These are phyloP conservation scores for Noctua comes DNA, from an alignment of 2,888 invertebrate genomes.

Conservation along the genomic window DNA sequence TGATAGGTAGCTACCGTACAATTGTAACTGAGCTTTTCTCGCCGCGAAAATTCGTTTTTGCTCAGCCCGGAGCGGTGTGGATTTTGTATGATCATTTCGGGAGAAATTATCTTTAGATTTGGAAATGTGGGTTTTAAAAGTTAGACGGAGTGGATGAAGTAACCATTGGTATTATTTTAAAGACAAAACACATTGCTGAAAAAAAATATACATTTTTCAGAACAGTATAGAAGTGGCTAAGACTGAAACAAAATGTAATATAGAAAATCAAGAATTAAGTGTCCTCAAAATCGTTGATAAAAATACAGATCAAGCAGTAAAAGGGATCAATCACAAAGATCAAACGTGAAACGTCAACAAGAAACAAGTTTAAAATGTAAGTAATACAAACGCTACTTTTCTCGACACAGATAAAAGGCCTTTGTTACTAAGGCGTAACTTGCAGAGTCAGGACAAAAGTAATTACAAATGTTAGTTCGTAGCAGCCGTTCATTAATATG, in stretches of 20 bases:
- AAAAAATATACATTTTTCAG: not conserved
- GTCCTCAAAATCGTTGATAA: not conserved
- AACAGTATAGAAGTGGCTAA: not conserved
- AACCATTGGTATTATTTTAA: not conserved
- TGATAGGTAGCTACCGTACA: constrained; percentile 55
- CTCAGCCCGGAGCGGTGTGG: constrained; percentile 23
- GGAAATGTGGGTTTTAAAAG: constrained; percentile 8
- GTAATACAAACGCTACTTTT: constrained; percentile 43
- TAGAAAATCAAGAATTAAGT: not conserved
- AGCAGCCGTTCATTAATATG: constrained; percentile 83
- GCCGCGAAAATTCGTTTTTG: constrained; percentile 48
- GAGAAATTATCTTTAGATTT: constrained; percentile 35
- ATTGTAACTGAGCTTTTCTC: constrained; percentile 62
- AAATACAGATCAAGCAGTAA: constrained; percentile 3
- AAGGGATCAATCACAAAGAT: constrained; percentile 21
- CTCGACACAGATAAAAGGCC: constrained; percentile 46
- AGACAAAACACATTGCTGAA: not conserved
- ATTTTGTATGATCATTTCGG: constrained; percentile 39
- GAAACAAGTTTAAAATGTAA: constrained; percentile 46
- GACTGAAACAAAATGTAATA: not conserved
- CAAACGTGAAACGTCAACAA: constrained; percentile 18
- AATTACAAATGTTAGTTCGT: constrained; percentile 74
- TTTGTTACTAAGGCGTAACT: constrained; percentile 67
- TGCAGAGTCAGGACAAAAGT: constrained; percentile 72
- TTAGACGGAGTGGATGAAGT: not conserved